Evolutionary conservation across 2,888 invertebrate species (phyloP).

Genomic region (Lasioglossum villosulum): DNA sequence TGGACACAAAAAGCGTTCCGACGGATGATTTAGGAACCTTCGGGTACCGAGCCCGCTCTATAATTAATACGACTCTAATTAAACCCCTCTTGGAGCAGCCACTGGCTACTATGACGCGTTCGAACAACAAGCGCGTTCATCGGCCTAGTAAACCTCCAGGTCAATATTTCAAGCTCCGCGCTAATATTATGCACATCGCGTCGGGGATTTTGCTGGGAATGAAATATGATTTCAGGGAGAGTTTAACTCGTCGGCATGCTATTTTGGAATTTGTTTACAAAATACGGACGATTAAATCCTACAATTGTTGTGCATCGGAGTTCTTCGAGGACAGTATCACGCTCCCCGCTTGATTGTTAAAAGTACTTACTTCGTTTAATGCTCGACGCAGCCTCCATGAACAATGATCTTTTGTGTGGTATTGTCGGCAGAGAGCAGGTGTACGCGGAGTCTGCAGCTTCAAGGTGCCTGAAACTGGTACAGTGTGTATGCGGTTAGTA

Average conservation of each 20-base stretch:
- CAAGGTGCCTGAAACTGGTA: neutral
- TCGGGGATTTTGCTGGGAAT: neutral
- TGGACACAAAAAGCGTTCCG: neutral
- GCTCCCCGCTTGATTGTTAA: neutral
- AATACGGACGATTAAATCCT: no score
- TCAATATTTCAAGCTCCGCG: neutral
- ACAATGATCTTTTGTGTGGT: constrained; percentile 1
- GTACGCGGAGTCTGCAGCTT: neutral
- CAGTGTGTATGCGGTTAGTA: neutral
- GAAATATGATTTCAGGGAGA: neutral
- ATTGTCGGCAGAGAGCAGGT: neutral
- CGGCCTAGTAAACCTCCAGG: neutral
- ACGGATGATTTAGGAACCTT: constrained; percentile 33
- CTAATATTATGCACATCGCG: neutral
- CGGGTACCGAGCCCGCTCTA: constrained; percentile 12
- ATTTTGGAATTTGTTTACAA: neutral
- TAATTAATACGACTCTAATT: constrained; percentile 43
- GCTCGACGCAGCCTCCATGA: neutral
- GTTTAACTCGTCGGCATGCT: neutral
- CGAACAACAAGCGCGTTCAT: constrained; percentile 3
- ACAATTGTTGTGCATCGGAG: neutral
- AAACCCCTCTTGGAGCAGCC: neutral
- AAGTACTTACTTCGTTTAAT: neutral
- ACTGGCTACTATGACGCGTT: neutral
- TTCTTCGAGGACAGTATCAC: neutral